A percentile compares a stretch with the other conserved stretches of the same genome.
Conservation (phyloP, 2,888 invertebrate species). For the Melieria crassipennis region DNA sequence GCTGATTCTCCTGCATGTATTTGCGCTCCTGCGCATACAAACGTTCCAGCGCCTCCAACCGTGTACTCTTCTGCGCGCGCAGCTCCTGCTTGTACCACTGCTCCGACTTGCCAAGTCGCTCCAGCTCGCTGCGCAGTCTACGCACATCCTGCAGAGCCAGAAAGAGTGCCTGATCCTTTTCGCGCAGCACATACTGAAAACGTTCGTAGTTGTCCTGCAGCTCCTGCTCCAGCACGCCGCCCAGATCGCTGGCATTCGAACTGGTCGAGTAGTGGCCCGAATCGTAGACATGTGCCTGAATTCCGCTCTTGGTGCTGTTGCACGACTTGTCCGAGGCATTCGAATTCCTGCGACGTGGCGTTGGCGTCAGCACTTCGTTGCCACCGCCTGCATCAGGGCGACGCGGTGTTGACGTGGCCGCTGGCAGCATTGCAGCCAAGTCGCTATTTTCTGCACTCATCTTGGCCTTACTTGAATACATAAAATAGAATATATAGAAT, state of each 20-base stretch:
- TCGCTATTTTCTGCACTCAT: background rate
- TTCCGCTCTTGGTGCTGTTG: conserved; percentile 22
- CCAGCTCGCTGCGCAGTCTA: conserved; percentile 59
- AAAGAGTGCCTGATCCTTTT: conserved; percentile 49
- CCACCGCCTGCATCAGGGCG: background rate
- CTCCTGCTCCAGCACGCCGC: conserved; percentile 35
- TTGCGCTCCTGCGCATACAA: conserved; percentile 62
- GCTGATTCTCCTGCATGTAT: conserved; percentile 61
- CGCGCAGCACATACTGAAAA: conserved; percentile 30
- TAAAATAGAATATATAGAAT: too few relatives aligned
- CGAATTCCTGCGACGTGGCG: conserved; percentile 19
- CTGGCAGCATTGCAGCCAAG: background rate
- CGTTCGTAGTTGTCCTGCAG: conserved; percentile 30
- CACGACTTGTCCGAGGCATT: conserved; percentile 34
- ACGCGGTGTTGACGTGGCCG: too few relatives aligned
- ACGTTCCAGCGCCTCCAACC: conserved; percentile 60
- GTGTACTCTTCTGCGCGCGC: conserved; percentile 55
- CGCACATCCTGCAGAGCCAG: conserved; percentile 55
- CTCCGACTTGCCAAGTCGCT: conserved; percentile 60
- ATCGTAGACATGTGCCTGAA: conserved; percentile 34
- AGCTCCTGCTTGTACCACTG: conserved; percentile 63
- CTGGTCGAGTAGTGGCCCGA: conserved; percentile 43
- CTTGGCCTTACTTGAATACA: too few relatives aligned
- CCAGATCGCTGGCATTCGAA: conserved; percentile 39
- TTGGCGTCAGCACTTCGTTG: background rate